Evolutionary conservation across 2,113 vertebrate species (phyloP).

Genomic region (Varanus komodoensis): DNA sequence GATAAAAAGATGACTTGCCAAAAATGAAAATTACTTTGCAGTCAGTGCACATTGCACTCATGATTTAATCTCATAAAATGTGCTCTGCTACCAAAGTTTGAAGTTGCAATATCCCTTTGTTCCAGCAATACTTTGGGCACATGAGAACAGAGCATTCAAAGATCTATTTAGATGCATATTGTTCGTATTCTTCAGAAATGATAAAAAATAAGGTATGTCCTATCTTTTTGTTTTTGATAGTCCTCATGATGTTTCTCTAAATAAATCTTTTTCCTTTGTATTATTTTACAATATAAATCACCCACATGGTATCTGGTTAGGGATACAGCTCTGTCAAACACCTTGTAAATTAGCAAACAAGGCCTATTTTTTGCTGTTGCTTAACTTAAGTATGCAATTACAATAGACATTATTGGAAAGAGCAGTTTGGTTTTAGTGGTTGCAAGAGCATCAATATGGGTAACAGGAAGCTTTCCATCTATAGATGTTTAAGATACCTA

Average conservation of each 20-base stretch:
- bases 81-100: not conserved
- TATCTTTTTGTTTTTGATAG: constrained; percentile 15
- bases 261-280: constrained; percentile 56
- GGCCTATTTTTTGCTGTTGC: constrained; percentile 21
- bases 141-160: constrained; percentile 38
- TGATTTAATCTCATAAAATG: not conserved
- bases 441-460: not conserved
- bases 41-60: not conserved
- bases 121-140: constrained; percentile 22
- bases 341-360: constrained; percentile 53
- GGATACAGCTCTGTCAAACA: constrained; percentile 47
- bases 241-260: constrained; percentile 42
- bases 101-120: not conserved
- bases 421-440: constrained; percentile 22
- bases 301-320: constrained; percentile 33
- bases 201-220: constrained; percentile 51
- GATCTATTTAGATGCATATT: not conserved
- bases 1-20: not conserved
- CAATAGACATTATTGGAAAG: not conserved
- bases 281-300: constrained; percentile 46
- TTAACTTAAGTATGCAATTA: constrained; percentile 37
- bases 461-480: constrained; percentile 4
- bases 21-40: not conserved
- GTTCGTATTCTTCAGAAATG: constrained; percentile 52
- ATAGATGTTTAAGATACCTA: constrained; percentile 32